Percentiles rank a stretch among this genome's conserved stretches.
Conservation (phyloP, 2,113 vertebrate genomes). For the Bungarus multicinctus region DNA sequence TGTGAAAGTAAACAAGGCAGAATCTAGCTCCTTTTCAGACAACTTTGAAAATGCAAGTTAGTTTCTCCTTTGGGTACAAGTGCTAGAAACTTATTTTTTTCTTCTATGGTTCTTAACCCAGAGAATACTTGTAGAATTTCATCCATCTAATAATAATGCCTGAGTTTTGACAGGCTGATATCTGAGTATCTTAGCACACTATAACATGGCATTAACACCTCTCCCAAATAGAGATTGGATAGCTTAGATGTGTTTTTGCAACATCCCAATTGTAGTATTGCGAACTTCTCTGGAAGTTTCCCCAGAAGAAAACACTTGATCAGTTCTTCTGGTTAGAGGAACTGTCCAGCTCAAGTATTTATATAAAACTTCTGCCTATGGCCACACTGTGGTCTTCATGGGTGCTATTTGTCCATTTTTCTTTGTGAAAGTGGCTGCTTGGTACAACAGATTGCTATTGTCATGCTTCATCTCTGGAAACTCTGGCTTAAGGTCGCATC, state of each 20-base stretch:
- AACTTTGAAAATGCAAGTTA: slow-evolving; percentile 48
- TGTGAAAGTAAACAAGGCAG: background rate
- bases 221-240: slow-evolving; percentile 50
- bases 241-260: slow-evolving; percentile 49
- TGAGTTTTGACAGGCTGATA: slow-evolving; percentile 53
- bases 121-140: slow-evolving; percentile 51
- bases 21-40: slow-evolving; percentile 28
- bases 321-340: slow-evolving; percentile 12
- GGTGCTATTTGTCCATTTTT: background rate
- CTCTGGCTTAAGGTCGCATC: background rate
- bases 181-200: slow-evolving; percentile 42
- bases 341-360: slow-evolving; percentile 1
- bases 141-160: slow-evolving; percentile 54
- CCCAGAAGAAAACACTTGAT: slow-evolving; percentile 39
- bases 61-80: slow-evolving; percentile 32
- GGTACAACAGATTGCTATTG: background rate
- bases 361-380: background rate
- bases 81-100: slow-evolving; percentile 36
- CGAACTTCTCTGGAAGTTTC: slow-evolving; percentile 40
- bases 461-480: slow-evolving; percentile 16
- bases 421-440: background rate
- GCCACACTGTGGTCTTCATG: accelerated
- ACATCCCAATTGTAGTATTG: slow-evolving; percentile 42
- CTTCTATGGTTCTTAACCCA: slow-evolving; percentile 45
- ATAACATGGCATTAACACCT: slow-evolving; percentile 20